These are phyloP conservation scores for Chaenogobius annularis DNA, from an alignment of 2,113 vertebrate species.

Conservation along the genomic window DNA sequence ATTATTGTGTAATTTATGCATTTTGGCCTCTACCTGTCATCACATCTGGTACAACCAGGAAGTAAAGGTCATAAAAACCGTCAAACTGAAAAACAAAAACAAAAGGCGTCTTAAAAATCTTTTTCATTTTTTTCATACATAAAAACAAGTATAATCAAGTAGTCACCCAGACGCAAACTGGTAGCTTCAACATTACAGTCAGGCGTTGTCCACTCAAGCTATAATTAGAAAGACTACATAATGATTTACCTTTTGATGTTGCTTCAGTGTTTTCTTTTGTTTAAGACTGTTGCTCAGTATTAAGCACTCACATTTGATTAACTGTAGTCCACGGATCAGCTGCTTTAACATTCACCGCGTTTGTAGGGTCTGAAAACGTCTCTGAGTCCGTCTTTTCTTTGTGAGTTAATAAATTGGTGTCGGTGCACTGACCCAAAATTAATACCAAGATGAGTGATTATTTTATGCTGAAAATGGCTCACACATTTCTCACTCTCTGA, in stretches of 20 bases:
- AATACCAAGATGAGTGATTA: conserved; percentile 47
- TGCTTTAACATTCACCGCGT: conserved; percentile 19
- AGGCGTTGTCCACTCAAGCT: neutral
- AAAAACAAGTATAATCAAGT: too few species aligned
- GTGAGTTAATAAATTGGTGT: conserved; percentile 27
- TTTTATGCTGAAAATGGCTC: conserved; percentile 47
- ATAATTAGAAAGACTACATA: neutral
- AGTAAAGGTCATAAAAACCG: too few species aligned
- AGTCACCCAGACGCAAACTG: too few species aligned
- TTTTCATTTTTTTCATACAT: too few species aligned
- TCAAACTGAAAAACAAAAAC: too few species aligned
- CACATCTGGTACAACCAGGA: too few species aligned
- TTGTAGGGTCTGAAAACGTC: conserved; percentile 21
- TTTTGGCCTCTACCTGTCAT: too few species aligned
- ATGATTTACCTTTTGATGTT: neutral
- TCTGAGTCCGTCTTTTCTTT: neutral
- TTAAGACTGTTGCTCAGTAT: neutral
- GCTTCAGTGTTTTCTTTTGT: neutral
- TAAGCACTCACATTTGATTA: conserved; percentile 33
- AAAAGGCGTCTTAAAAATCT: too few species aligned
- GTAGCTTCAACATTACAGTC: neutral
- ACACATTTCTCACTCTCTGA: conserved; percentile 52
- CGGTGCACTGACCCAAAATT: conserved; percentile 33
- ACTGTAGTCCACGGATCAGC: conserved; percentile 13
- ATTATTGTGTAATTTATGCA: too few species aligned